A percentile compares a stretch with the other conserved stretches of the same genome.
Conservation (phyloP, 1,140 invertebrate species). For the Venturia canescens region DNA sequence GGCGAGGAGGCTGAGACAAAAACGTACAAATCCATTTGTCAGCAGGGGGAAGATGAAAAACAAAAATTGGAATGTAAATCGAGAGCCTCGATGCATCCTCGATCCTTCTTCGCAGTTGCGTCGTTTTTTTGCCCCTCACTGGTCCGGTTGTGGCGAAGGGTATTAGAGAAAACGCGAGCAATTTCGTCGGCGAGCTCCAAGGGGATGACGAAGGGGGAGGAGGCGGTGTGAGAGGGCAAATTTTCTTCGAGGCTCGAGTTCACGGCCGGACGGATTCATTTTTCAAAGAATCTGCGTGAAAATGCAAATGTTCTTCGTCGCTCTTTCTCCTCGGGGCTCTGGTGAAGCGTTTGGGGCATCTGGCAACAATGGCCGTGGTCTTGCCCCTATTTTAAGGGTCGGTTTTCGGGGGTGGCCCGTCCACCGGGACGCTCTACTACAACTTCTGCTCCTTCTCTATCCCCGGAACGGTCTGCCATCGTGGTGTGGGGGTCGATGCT, state of each 20-base stretch:
- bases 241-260: constrained; percentile 27
- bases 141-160: constrained; percentile 5
- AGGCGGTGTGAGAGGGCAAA: constrained; percentile 31
- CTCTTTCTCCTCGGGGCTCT: not conserved
- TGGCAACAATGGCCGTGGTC: constrained; percentile 76
- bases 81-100: not conserved
- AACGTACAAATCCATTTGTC: not conserved
- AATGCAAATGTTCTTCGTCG: constrained; percentile 73
- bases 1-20: not conserved
- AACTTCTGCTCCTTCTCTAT: constrained; percentile 14
- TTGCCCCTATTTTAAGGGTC: constrained; percentile 77
- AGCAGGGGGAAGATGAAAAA: constrained; percentile 3
- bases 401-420: constrained; percentile 69
- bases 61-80: constrained; percentile 11
- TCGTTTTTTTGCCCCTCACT: constrained; percentile 19
- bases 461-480: constrained; percentile 43
- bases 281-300: constrained; percentile 64
- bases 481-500: constrained; percentile 50
- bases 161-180: constrained; percentile 17
- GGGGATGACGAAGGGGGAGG: constrained; percentile 16
- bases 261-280: constrained; percentile 55
- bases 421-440: constrained; percentile 37
- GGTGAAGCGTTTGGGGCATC: constrained; percentile 67
- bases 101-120: not conserved
- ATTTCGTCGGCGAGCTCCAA: constrained; percentile 29